Evolutionary conservation across 2,113 vertebrate species (phyloP), one percentile per base, ranked within the genome.

Genomic region (Pterophyllum scalare): DNA sequence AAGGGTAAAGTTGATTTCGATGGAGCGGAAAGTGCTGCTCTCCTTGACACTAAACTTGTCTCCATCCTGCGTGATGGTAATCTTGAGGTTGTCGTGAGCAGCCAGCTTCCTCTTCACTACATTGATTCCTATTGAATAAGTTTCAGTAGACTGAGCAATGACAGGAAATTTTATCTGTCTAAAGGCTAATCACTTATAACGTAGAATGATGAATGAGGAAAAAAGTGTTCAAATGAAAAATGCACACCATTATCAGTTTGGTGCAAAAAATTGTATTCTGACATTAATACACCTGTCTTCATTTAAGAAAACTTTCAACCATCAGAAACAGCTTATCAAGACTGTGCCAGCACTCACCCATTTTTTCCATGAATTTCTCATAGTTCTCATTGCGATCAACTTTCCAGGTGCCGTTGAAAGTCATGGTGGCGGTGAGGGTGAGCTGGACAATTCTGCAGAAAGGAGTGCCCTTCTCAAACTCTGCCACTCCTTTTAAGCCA

Each of bases 291-390:
- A 52, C 49, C 6, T 20, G 15, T 24, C 24, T 19, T 76, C 12
- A 35, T 59, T 76, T 76, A 26, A 40, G 31, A 52, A 64, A 19
- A 5, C 33, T 58, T 59, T 31, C 2, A 43, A 13, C 13, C 67
- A 9, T 20, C 54, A 15, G 17, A 19, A 74, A 12, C 10, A 33
- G 24, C 38, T 40, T 14, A 26, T 70, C 5, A 60, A 12, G 10
- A 31, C 24, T 82, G 15, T 65, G 14, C 64, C 10, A 65, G 72
- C 67, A 87, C 97, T 97, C 95, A 99, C 98, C 98, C 97, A 99
- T 96, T 7, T 93, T 46, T 80, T 98, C 97, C 98, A 99, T 98
- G 91, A 99, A 98, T 82, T 97, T 97, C 7, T 99, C 98, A 84
- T 98, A 99, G 95, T 99, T 97, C 1, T 98, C 97, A 81, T 6